Percentiles rank a stretch among this genome's conserved stretches.
These are phyloP conservation scores for Phyllopteryx taeniolatus DNA, from an alignment of 2,113 vertebrate genomes.

Conservation along the genomic window DNA sequence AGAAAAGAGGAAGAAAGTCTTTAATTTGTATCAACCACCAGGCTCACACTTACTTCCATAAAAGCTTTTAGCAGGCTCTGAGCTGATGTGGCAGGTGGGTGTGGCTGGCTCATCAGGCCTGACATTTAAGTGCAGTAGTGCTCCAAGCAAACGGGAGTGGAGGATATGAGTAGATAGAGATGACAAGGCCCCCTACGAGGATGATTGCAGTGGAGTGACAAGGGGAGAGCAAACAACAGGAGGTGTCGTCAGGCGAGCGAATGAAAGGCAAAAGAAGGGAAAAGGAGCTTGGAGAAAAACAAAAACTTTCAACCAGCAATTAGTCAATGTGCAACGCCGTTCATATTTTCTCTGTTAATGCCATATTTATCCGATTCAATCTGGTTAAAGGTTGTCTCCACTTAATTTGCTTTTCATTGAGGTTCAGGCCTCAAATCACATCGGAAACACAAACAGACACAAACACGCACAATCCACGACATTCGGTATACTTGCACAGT, in stretches of 20 bases:
- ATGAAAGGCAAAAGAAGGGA: conserved; percentile 32
- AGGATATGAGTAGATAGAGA: conserved; percentile 83
- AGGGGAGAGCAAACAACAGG: conserved; percentile 71
- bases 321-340: background rate
- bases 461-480: too few relatives aligned
- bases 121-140: conserved; percentile 98
- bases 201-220: conserved; percentile 90
- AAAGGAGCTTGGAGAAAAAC: background rate
- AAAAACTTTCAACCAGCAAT: conserved; percentile 4
- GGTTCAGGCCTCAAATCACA: background rate
- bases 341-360: background rate
- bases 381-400: background rate
- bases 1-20: conserved; percentile 32
- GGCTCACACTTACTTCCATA: conserved; percentile 58
- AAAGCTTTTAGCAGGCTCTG: conserved; percentile 72
- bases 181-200: conserved; percentile 85
- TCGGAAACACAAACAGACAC: background rate
- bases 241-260: conserved; percentile 55
- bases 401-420: background rate
- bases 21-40: conserved; percentile 66
- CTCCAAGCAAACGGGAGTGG: conserved; percentile 90
- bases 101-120: conserved; percentile 83
- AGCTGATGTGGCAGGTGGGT: conserved; percentile 72
- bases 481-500: too few relatives aligned
- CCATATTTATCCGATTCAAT: background rate